phyloP scores from a whole-genome alignment of 2,113 vertebrate species.

The Anoura caudifer region DNA sequence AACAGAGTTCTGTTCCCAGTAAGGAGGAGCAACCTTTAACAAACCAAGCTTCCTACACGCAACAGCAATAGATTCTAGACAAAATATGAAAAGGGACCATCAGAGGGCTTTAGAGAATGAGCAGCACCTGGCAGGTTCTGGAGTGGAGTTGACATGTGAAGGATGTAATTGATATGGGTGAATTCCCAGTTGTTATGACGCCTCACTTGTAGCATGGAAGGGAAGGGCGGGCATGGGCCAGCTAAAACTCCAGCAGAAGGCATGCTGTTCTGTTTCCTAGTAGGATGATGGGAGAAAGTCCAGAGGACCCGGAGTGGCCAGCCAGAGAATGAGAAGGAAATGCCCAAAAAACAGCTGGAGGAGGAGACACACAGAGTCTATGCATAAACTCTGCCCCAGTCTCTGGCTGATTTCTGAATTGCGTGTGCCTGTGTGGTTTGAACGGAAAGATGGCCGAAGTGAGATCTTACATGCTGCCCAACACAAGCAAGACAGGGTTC shows the following conservation, averaged over 20 bases:
- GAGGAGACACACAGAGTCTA: not conserved
- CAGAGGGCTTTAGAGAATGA: not conserved
- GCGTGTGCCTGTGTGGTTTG: fast-evolving
- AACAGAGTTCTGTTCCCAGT: not conserved
- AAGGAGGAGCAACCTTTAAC: not conserved
- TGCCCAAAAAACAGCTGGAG: not conserved
- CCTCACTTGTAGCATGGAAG: not conserved
- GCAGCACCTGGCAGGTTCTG: not conserved
- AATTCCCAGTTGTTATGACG: too few species aligned
- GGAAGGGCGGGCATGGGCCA: not conserved
- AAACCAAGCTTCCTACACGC: not conserved
- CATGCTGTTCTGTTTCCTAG: not conserved
- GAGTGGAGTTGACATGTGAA: not conserved
- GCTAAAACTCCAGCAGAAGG: not conserved
- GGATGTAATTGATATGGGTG: not conserved
- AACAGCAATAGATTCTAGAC: not conserved
- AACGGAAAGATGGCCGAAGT: not conserved
- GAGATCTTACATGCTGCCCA: not conserved
- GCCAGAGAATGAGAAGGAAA: not conserved
- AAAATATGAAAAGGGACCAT: not conserved
- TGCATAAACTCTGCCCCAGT: not conserved
- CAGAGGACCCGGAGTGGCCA: not conserved
- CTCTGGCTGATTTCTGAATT: not conserved
- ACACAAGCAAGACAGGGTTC: not conserved
- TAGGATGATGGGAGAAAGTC: not conserved